Evolutionary conservation across 37 sponge, comb jelly and placozoan species (phyloP), one percentile per base, ranked within the genome.

Genomic region (Bolinopsis microptera): DNA sequence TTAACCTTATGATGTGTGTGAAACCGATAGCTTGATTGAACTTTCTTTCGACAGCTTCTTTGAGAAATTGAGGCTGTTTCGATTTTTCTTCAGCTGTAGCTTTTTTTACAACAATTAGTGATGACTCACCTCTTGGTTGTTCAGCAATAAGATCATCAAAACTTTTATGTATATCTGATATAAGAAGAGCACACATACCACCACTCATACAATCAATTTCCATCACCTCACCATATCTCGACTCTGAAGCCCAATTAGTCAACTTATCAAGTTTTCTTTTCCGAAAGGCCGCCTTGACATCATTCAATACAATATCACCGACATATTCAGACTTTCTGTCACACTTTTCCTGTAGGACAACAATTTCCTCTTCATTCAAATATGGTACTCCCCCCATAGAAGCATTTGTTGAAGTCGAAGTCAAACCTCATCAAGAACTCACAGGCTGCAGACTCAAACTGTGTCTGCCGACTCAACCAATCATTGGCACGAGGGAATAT

Each of bases 381-480:
- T 28, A 86, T 86, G 90, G 35, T 24, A 86, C 39, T 8, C 90
- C 90, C n/a, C 16, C 90, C 90, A 41, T 86, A 86, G 28, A 86
- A 86, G 39, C 90, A 41, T 48, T 86, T 86, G 35, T 34, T 86
- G 61, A 86, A 86, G 36, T 86, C 90, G 39, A 86, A 86, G 61
- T 86, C 90, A 40, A 30, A 41, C 27, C 26, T 86, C 61, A 40
- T 86, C 1, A 86, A 27, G 48, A 86, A 86, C 3, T 86, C 61
- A 41, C 26, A 22, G 24, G 90, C 90, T 33, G 90, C 9, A 3
- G 90, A 41, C 39, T 86, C 90, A 27, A 41, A 39, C 9, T 41
- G n/a, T 41, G 61, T 41, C n/a, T 41, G 41, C 61, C 61, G 32
- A 16, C 24, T 41, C 0, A 86, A 5, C 34, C n/a, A 30, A 0